A percentile compares a stretch with the other conserved stretches of the same genome.
Conservation (phyloP, 2,113 vertebrate genomes). For the Lophotis ruficrista region DNA sequence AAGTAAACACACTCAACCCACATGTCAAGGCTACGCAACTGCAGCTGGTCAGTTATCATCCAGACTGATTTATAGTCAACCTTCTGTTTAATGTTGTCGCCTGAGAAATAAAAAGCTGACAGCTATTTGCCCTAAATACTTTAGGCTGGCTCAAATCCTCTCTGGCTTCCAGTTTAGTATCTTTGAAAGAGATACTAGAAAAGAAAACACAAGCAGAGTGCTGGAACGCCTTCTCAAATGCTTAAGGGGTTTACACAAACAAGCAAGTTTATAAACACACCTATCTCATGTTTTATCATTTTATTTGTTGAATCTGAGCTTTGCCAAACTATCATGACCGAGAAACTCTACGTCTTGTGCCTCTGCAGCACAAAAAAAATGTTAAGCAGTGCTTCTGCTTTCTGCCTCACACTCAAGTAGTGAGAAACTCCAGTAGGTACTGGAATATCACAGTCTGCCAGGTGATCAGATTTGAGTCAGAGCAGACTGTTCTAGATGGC, state of each 20-base stretch:
- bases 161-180: not conserved
- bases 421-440: not conserved
- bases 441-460: not conserved
- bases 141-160: not conserved
- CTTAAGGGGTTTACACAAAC: not conserved
- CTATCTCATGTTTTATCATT: not conserved
- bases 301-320: not conserved
- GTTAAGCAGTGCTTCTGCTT: not conserved
- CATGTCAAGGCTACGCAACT: not conserved
- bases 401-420: not conserved
- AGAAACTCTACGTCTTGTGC: not conserved
- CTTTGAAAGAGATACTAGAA: not conserved
- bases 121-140: not conserved
- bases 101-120: not conserved
- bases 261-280: not conserved
- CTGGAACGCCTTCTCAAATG: not conserved
- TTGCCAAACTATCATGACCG: not conserved
- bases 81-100: not conserved
- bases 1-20: not conserved
- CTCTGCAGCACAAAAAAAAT: not conserved
- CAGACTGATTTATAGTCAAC: not conserved
- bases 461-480: not conserved
- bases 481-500: conserved; percentile 1
- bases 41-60: not conserved
- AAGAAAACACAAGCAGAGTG: not conserved